Conservation (phyloP, 2,113 vertebrate species). For the Rhodinocichla rosea region DNA sequence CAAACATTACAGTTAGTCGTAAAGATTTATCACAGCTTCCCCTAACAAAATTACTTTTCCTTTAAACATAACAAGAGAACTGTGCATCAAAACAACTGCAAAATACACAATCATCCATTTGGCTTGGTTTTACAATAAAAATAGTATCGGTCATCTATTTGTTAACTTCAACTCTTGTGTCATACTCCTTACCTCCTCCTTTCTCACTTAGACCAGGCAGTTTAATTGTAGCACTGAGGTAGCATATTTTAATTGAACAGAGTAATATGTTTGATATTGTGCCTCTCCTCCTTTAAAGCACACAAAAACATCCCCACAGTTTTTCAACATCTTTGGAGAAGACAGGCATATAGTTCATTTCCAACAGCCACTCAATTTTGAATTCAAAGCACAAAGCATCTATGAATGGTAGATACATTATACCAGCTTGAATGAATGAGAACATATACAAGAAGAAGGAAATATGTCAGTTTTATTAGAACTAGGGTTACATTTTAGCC, state of each 20-base stretch:
- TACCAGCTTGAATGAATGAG: neutral
- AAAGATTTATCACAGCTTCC: neutral
- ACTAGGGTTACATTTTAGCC: neutral
- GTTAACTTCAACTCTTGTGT: neutral
- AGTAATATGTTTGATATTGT: neutral
- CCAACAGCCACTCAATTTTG: neutral
- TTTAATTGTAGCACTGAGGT: constrained; percentile 49
- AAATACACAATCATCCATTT: constrained; percentile 25
- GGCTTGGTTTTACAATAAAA: constrained; percentile 42
- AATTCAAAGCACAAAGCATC: constrained; percentile 1
- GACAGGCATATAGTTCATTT: neutral
- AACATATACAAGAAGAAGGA: neutral
- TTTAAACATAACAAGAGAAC: neutral
- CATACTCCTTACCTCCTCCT: neutral
- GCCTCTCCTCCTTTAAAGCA: constrained; percentile 42
- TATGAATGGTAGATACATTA: neutral
- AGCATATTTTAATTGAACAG: constrained; percentile 33
- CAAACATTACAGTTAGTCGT: constrained; percentile 1
- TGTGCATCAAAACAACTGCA: constrained; percentile 16
- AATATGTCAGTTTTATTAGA: constrained; percentile 13
- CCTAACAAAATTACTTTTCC: neutral
- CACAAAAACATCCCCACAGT: constrained; percentile 21
- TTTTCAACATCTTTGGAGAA: constrained; percentile 51
- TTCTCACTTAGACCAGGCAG: neutral
- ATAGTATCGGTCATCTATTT: neutral